Evolutionary conservation across 2,888 invertebrate genomes (phyloP).

Genomic region (Cataglyphis cursor): DNA sequence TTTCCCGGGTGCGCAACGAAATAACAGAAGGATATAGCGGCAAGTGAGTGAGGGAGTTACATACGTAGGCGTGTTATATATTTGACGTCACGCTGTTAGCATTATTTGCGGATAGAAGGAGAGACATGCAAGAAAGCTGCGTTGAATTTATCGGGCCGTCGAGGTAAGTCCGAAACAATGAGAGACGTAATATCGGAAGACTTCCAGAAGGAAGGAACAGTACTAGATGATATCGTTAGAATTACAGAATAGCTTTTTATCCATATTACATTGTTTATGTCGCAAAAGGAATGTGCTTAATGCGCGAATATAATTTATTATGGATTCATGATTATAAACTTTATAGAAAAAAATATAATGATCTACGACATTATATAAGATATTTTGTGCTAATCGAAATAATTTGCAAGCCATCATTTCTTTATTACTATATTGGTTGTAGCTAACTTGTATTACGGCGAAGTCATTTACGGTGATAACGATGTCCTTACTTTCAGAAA

Average conservation of each 20-base stretch:
- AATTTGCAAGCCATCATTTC: not conserved
- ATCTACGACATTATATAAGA: not conserved
- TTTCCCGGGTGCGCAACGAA: constrained; percentile 78
- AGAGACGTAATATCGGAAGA: constrained; percentile 42
- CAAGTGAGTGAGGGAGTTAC: constrained; percentile 48
- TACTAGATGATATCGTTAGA: constrained; percentile 36
- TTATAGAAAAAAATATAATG: not conserved
- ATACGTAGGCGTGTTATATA: constrained; percentile 72
- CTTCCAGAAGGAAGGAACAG: not conserved
- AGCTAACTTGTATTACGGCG: not conserved
- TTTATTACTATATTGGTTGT: constrained; percentile 11
- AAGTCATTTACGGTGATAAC: not conserved
- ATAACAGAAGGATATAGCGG: constrained; percentile 47
- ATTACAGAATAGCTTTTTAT: constrained; percentile 39
- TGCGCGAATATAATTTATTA: not conserved
- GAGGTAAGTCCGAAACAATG: constrained; percentile 28
- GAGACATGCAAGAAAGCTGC: constrained; percentile 19
- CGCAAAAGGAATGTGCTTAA: not conserved
- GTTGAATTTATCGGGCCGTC: constrained; percentile 47
- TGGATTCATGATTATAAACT: not conserved
- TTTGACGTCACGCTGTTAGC: constrained; percentile 73
- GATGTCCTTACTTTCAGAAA: constrained; percentile 8
- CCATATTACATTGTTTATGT: constrained; percentile 14
- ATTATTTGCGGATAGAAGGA: constrained; percentile 57
- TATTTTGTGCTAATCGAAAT: not conserved